Percentiles rank a stretch among this genome's conserved stretches.
phyloP scores from a whole-genome alignment of 2,797 vertebrate genomes.

The Acipenser ruthenus region DNA sequence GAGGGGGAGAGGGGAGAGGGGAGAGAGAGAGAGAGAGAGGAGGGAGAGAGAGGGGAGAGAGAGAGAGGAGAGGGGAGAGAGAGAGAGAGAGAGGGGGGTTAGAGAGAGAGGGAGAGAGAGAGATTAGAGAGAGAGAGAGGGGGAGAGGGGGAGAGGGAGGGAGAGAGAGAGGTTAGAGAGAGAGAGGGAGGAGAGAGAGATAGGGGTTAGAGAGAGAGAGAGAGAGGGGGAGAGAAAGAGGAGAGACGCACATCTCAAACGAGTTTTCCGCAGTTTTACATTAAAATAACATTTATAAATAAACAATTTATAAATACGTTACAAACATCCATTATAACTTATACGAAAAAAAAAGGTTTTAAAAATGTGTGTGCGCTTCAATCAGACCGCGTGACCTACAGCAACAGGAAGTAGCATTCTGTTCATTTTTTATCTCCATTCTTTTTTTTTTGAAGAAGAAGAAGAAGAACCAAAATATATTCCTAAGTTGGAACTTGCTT shows the following conservation, averaged over 20 bases:
- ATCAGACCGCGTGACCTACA: too few species aligned
- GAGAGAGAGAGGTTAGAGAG: neutral
- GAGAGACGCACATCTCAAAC: neutral
- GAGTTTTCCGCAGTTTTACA: too few species aligned
- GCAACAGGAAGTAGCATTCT: too few species aligned
- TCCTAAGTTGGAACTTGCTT: too few species aligned
- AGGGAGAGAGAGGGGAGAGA: neutral
- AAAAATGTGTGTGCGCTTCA: too few species aligned
- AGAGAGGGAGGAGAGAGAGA: neutral
- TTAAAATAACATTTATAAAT: neutral
- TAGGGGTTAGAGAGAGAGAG: conserved; percentile 9
- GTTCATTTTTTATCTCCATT: too few species aligned
- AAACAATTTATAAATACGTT: too few species aligned
- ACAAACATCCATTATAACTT: too few species aligned
- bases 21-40: neutral
- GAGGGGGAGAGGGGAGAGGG: conserved; percentile 8
- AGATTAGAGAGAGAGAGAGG: too few species aligned
- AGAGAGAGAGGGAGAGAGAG: neutral
- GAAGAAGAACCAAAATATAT: too few species aligned
- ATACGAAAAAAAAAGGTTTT: too few species aligned
- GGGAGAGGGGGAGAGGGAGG: neutral
- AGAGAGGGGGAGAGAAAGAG: neutral
- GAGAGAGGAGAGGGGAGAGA: neutral
- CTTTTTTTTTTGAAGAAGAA: too few species aligned
- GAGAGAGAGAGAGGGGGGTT: neutral